A percentile compares a stretch with the other conserved stretches of the same genome.
These are phyloP conservation scores for Paracentrotus lividus DNA, from an alignment of 53 echinoderm and acorn worm species.

Conservation along the genomic window DNA sequence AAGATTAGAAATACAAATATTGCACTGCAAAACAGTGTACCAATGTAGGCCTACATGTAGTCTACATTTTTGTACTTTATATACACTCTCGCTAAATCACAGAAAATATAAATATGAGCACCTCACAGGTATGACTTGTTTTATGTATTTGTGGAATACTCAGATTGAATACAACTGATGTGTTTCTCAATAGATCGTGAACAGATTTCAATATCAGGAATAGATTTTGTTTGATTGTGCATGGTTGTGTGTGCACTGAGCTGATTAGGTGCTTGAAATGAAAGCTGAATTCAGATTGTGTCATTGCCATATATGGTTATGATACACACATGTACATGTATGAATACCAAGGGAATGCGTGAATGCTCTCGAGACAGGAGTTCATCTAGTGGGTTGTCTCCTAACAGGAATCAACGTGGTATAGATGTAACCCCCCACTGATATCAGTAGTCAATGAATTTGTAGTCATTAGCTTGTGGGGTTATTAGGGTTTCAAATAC, in stretches of 20 bases:
- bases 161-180: too few relatives aligned
- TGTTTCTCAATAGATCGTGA: too few relatives aligned
- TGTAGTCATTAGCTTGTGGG: not conserved
- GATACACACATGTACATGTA: too few relatives aligned
- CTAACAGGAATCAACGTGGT: slow-evolving; percentile 21
- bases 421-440: slow-evolving; percentile 43
- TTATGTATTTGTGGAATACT: too few relatives aligned
- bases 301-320: slow-evolving; percentile 52
- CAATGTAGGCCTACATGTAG: too few relatives aligned
- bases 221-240: not conserved
- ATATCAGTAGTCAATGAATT: slow-evolving; percentile 36
- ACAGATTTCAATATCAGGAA: not conserved
- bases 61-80: too few relatives aligned
- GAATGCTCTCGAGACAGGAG: not conserved
- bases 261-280: not conserved
- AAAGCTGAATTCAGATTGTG: not conserved
- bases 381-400: not conserved
- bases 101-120: too few relatives aligned
- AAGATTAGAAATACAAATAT: too few relatives aligned
- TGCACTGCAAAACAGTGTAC: too few relatives aligned
- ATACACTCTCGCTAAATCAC: too few relatives aligned
- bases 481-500: too few relatives aligned
- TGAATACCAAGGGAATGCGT: slow-evolving; percentile 30
- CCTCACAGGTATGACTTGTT: too few relatives aligned
- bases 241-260: not conserved